Evolutionary conservation across 2,888 invertebrate genomes (phyloP).

Genomic region (Dioctria linearis): DNA sequence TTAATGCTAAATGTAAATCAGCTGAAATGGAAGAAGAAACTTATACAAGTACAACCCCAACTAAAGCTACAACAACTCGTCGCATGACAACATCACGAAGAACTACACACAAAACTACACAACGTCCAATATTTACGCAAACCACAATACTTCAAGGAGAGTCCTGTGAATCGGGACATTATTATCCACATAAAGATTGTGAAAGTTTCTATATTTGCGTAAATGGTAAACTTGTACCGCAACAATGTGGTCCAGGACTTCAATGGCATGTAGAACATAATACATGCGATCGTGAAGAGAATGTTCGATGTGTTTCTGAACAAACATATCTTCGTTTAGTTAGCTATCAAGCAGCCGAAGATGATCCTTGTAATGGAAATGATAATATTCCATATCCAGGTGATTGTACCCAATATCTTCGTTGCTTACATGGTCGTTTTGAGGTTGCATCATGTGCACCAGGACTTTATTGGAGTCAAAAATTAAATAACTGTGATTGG

Average conservation of each 20-base stretch:
- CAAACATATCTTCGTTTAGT: conserved; percentile 64
- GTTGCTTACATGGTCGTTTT: conserved; percentile 85
- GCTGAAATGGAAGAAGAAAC: conserved; percentile 63
- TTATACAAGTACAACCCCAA: conserved; percentile 66
- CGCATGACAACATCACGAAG: conserved; percentile 65
- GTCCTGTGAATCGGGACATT: conserved; percentile 80
- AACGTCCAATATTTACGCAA: conserved; percentile 45
- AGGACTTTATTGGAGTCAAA: conserved; percentile 83
- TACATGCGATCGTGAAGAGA: conserved; percentile 83
- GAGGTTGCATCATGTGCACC: conserved; percentile 81
- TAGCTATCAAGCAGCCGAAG: conserved; percentile 66
- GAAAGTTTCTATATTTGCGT: conserved; percentile 85
- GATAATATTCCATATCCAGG: conserved; percentile 77
- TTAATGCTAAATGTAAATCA: conserved; percentile 77
- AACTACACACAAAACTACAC: conserved; percentile 66
- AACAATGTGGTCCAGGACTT: conserved; percentile 83
- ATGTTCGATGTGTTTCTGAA: conserved; percentile 75
- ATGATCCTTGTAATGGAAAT: conserved; percentile 76
- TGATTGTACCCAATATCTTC: conserved; percentile 82
- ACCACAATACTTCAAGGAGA: conserved; percentile 62
- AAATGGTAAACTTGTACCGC: conserved; percentile 79
- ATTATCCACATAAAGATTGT: conserved; percentile 82
- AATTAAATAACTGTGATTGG: conserved; percentile 81
- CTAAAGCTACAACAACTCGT: conserved; percentile 65
- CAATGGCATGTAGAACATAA: conserved; percentile 79